Evolutionary conservation across 1,140 invertebrate species (phyloP).

Genomic region (Nasonia longicornis): DNA sequence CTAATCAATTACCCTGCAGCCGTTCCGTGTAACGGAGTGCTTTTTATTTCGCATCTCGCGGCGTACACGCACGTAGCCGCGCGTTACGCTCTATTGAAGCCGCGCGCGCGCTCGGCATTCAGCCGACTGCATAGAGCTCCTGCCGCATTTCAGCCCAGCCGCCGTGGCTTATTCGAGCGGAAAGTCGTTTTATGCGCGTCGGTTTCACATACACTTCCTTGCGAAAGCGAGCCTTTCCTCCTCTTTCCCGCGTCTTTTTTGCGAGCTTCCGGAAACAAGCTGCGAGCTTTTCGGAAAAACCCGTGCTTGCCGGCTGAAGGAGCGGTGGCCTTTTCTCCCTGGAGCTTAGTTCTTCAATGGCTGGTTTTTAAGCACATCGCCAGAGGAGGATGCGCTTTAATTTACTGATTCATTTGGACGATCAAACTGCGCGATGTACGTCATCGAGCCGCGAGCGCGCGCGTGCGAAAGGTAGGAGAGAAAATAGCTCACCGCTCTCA

Average conservation of each 20-base stretch:
- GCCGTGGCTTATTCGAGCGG: background rate
- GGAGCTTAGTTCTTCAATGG: background rate
- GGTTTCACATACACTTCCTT: slow-evolving; percentile 5
- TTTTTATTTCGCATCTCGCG: background rate
- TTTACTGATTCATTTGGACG: background rate
- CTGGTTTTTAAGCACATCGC: background rate
- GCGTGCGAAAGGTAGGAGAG: no score
- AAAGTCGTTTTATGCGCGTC: slow-evolving; percentile 25
- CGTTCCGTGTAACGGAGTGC: background rate
- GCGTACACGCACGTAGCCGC: no score
- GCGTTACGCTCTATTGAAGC: slow-evolving; percentile 20
- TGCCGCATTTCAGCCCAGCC: background rate
- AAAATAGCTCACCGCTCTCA: background rate
- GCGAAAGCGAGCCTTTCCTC: background rate
- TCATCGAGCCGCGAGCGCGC: no score
- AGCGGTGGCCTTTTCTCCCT: background rate
- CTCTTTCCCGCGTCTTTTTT: background rate
- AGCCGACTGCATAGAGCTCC: slow-evolving; percentile 11
- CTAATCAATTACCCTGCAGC: background rate
- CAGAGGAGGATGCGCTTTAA: background rate
- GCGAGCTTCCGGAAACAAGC: background rate
- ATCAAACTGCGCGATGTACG: background rate
- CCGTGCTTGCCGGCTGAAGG: background rate
- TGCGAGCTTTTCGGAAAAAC: background rate
- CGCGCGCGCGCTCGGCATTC: slow-evolving; percentile 6